A percentile compares a stretch with the other conserved stretches of the same genome.
Evolutionary conservation across 2,888 invertebrate species (phyloP).

Genomic region (Cephus nigrinus): DNA sequence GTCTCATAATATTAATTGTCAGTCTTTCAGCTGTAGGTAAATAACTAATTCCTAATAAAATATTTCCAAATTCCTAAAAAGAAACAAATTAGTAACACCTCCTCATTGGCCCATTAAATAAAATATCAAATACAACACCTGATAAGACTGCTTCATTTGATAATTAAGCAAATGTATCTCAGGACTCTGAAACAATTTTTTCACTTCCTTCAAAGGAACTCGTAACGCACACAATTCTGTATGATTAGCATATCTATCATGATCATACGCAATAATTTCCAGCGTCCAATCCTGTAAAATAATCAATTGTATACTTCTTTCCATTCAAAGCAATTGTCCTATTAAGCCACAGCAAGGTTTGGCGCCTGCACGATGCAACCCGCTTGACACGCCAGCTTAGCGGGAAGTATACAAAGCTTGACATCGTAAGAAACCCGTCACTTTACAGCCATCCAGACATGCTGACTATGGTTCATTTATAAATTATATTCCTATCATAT

Average conservation of each 20-base stretch:
- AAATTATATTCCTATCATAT: neutral
- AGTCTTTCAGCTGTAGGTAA: conserved; percentile 68
- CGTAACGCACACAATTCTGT: conserved; percentile 66
- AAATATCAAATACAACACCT: conserved; percentile 47
- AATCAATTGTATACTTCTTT: neutral
- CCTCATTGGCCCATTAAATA: neutral
- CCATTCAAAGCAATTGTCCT: neutral
- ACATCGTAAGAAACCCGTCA: neutral
- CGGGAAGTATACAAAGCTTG: neutral
- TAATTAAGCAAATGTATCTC: conserved; percentile 64
- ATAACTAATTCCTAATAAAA: conserved; percentile 66
- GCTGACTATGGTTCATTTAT: neutral
- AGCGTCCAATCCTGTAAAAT: conserved; percentile 64
- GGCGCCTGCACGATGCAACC: neutral
- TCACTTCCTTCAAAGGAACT: conserved; percentile 63
- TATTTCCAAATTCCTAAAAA: conserved; percentile 65
- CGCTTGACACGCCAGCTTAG: neutral
- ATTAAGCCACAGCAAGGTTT: neutral
- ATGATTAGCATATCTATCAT: conserved; percentile 67
- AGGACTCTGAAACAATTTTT: conserved; percentile 59
- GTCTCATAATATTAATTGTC: conserved; percentile 66
- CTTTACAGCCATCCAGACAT: neutral
- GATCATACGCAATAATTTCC: conserved; percentile 65
- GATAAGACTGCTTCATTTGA: conserved; percentile 62
- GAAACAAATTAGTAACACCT: conserved; percentile 5